Evolutionary conservation across 2,113 vertebrate species (phyloP), one percentile per base, ranked within the genome.

Genomic region (Glaucomys volans): DNA sequence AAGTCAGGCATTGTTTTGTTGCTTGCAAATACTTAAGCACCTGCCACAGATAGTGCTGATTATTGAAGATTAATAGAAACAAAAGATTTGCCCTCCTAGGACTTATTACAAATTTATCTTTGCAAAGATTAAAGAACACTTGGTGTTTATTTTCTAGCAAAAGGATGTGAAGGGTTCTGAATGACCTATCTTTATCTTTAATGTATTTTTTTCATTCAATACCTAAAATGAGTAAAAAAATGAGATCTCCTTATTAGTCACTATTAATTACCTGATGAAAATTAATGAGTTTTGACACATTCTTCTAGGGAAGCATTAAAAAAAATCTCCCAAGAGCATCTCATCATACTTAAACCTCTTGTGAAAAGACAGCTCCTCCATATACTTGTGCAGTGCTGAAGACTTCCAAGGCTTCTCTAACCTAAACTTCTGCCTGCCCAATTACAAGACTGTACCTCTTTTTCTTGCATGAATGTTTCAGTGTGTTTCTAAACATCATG

Each of bases 71-170:
- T 42, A 81, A 42, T 1, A 28, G 13, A 83, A 13, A 80, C 22
- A 47, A 83, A 83, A 47, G 12, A 59, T 44, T 89, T 75, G 3
- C 1, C 9, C 7, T 80, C 26, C 20, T 14, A 76, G 3, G 54
- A n/a, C 6, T 42, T 87, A 35, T 8, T 30, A 82, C 13, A 54
- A 85, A 74, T 14, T 82, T 80, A n/a, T 18, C 8, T 76, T 54
- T 88, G 6, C 5, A 85, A 72, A 40, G 90, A 50, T 69, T 87
- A 54, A 84, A 74, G 37, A 59, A 40, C 1, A 42, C 2, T 79
- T 77, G 77, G 3, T 44, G n/a, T 94, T 95, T 84, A 7, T 54
- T 90, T 95, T 85, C 9, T 64, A 52, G 16, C 9, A 52, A 95
- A 77, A 59, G 3, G 2, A 79, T 40, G 16, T 13, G 37, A 88